Evolutionary conservation across 2,888 invertebrate species (phyloP).

Genomic region (Dorcus parallelipipedus): DNA sequence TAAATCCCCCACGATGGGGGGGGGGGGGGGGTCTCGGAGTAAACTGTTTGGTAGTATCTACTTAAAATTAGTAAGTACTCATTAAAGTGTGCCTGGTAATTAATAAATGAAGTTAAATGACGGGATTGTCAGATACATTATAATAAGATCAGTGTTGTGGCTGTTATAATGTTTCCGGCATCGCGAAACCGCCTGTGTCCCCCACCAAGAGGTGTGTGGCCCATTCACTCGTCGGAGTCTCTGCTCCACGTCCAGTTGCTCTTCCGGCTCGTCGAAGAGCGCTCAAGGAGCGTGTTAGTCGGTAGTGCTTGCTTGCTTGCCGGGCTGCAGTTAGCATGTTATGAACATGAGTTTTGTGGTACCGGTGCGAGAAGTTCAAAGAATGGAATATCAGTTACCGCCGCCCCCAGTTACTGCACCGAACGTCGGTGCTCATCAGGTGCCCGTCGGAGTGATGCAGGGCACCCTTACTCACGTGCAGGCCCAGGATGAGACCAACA

Average conservation of each 20-base stretch:
- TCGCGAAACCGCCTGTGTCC: slow-evolving; percentile 46
- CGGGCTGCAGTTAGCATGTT: slow-evolving; percentile 46
- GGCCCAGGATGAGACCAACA: slow-evolving; percentile 55
- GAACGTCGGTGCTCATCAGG: slow-evolving; percentile 49
- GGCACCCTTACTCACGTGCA: slow-evolving; percentile 63
- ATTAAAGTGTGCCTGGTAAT: too few species aligned
- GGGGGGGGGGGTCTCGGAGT: too few species aligned
- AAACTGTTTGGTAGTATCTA: too few species aligned
- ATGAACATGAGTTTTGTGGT: slow-evolving; percentile 50
- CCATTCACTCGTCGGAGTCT: slow-evolving; percentile 38
- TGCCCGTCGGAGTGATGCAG: slow-evolving; percentile 63
- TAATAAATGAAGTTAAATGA: neutral
- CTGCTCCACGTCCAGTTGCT: slow-evolving; percentile 43
- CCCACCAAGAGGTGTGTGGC: slow-evolving; percentile 33
- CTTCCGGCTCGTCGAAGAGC: slow-evolving; percentile 41
- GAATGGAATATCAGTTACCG: slow-evolving; percentile 54
- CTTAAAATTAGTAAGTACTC: too few species aligned
- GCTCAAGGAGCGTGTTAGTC: slow-evolving; percentile 29
- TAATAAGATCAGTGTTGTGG: slow-evolving; percentile 8
- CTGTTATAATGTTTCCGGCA: slow-evolving; percentile 39
- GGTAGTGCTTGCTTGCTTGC: slow-evolving; percentile 28
- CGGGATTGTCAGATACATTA: too few species aligned
- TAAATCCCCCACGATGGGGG: too few species aligned
- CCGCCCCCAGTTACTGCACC: slow-evolving; percentile 48
- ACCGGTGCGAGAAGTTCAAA: slow-evolving; percentile 44